Evolutionary conservation across 2,113 vertebrate genomes (phyloP), one percentile per base, ranked within the genome.

Genomic region (Scytalopus superciliaris): DNA sequence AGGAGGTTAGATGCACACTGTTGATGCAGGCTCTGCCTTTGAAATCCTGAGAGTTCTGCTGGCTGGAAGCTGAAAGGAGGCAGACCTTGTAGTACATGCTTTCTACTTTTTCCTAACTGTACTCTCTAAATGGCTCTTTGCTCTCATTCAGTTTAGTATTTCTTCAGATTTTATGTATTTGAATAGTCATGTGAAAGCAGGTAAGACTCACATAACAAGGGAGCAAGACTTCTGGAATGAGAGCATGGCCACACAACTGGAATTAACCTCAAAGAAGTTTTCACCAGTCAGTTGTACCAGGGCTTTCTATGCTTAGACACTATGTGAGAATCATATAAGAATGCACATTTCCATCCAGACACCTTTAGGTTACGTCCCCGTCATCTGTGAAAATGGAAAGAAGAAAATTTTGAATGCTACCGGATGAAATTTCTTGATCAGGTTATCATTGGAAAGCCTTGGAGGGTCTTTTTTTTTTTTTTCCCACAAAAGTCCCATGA

Each of bases 291-390:
- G 6, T 25, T 64, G 19, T 77, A 22, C 23, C 47, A 78, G 21
- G 7, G 3, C 13, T 91, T 45, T 73, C 57, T 53, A 4, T 6
- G 3, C 40, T 77, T 40, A 40, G 66, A 75, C 8, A 2, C 8
- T 2, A 1, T 7, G 23, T 49, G 44, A 45, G 31, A 50, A 39
- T 69, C 53, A 57, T 12, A 27, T 37, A 57, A 55, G 7, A 14
- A 47, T 0, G 0, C 10, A 53, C 12, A 19, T 66, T 86, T 83
- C 50, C 69, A 14, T 57, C 8, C 6, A 19, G 16, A 45, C 9
- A 68, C 10, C 7, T 73, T 79, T 76, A 14, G 23, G 11, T n/a
- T 25, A 64, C 8, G 10, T 56, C 73, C 6, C 9, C 31, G 57
- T 60, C 24, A 22, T 60, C 37, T 45, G 23, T 56, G 14, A 60